A percentile compares a stretch with the other conserved stretches of the same genome.
phyloP scores from a whole-genome alignment of 2,113 vertebrate species.

The Nicator chloris region DNA sequence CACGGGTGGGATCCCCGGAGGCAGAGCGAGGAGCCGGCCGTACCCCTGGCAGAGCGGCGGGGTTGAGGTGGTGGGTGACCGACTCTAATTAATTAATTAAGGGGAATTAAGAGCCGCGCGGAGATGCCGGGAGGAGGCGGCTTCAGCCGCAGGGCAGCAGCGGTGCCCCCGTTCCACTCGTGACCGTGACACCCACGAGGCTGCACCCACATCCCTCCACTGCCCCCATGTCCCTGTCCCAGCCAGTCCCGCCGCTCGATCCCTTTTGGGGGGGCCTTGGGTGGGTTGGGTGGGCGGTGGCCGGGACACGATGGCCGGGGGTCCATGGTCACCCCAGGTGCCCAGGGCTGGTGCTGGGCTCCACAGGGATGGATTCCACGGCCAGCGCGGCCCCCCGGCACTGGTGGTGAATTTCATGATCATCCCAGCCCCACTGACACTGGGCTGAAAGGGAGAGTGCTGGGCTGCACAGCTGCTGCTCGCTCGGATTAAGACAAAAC shows the following conservation, averaged over 20 bases:
- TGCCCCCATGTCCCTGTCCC: neutral
- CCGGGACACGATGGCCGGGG: accelerated
- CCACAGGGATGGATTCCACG: accelerated
- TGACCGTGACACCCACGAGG: neutral
- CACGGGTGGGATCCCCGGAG: neutral
- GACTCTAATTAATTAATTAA: neutral
- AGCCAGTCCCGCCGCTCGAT: accelerated
- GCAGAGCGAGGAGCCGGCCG: neutral
- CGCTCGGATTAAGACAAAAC: neutral
- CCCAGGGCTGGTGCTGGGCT: neutral
- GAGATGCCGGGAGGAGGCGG: neutral
- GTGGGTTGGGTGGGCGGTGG: neutral
- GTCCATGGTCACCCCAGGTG: neutral
- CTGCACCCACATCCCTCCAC: accelerated
- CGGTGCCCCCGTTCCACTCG: neutral
- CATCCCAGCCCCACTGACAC: neutral
- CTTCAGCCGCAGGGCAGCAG: neutral
- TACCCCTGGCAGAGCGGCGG: neutral
- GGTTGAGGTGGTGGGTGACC: neutral
- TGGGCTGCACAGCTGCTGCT: neutral
- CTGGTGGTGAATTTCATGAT: neutral
- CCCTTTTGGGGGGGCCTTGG: accelerated
- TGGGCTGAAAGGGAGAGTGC: neutral
- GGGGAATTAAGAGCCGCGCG: neutral
- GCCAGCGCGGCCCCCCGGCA: neutral